Evolutionary conservation across 1,140 invertebrate genomes (phyloP), one percentile per base, ranked within the genome.

Genomic region (Telenomus remus): DNA sequence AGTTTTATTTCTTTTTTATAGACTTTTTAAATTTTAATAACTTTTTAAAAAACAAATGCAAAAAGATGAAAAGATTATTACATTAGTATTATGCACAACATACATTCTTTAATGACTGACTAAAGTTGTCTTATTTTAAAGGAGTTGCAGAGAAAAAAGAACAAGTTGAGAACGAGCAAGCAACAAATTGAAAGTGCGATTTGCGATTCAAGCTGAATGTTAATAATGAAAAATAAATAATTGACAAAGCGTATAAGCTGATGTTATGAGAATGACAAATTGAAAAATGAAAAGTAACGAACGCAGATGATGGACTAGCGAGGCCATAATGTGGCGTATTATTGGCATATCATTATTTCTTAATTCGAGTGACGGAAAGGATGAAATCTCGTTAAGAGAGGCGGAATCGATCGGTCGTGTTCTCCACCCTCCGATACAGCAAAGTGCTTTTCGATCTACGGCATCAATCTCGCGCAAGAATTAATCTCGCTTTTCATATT

Each of bases 341-440:
- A 85, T 86, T 79, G 83, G 79, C 80, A 82, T 83, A 82, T 84
- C 82, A 86, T 85, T 86, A 84, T 84, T 73, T 84, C 79, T 81
- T 82, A 84, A 85, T 83, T 84, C 81, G 79, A 83, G 78, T 82
- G 84, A 84, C 83, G 84, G 80, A 79, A 85, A 84, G 84, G 83
- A 80, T 80, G 83, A 81, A 85, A 86, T 87, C 84, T 87, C 82
- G 85, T 87, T 87, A 87, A 85, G 80, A 80, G 79, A 83, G 83
- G 82, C 83, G 83, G 82, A 82, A 83, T 84, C 79, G 83, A 84
- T 84, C 78, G 71, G 56, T 68, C 74, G 64, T 70, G 70, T 79
- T 76, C 72, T 76, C 73, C 74, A 73, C 74, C 74, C 66, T 50
- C 69, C 79, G 64, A 79, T 76, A 74, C 37, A 74, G 14, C 68